Evolutionary conservation across 1,140 invertebrate genomes (phyloP).

Genomic region (Drosophila navojoa): DNA sequence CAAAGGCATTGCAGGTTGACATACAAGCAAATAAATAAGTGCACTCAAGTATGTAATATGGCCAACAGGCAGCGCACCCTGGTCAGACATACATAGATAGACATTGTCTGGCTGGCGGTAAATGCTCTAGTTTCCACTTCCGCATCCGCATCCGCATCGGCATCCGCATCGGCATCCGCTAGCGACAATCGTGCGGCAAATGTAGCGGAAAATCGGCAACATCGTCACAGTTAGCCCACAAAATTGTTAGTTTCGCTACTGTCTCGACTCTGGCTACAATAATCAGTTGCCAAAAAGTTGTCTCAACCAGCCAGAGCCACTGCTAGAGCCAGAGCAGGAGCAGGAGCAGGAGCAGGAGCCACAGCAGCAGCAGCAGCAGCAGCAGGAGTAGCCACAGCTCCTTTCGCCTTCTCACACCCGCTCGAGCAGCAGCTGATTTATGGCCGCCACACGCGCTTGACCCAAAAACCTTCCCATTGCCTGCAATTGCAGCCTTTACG

Average conservation of each 20-base stretch:
- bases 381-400: not conserved
- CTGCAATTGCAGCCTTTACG: constrained; percentile 27
- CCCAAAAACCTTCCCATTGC: constrained; percentile 22
- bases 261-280: constrained; percentile 44
- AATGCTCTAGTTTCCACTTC: constrained; percentile 35
- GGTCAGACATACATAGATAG: constrained; percentile 42
- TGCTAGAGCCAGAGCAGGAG: no score
- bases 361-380: not conserved
- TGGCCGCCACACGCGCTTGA: constrained; percentile 53
- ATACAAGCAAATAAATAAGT: constrained; percentile 81
- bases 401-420: no score
- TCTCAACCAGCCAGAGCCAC: no score
- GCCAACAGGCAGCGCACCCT: constrained; percentile 49
- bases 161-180: not conserved
- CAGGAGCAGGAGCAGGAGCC: no score
- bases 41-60: constrained; percentile 82
- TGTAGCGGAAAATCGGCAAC: constrained; percentile 76
- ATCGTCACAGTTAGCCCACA: constrained; percentile 53
- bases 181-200: constrained; percentile 70
- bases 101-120: constrained; percentile 40
- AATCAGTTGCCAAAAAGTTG: constrained; percentile 41
- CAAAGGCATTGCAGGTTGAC: constrained; percentile 58
- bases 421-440: constrained; percentile 49
- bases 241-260: constrained; percentile 73
- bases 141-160: constrained; percentile 5